A percentile compares a stretch with the other conserved stretches of the same genome.
Evolutionary conservation across 2,113 vertebrate genomes (phyloP).

Genomic region (Scomber scombrus): DNA sequence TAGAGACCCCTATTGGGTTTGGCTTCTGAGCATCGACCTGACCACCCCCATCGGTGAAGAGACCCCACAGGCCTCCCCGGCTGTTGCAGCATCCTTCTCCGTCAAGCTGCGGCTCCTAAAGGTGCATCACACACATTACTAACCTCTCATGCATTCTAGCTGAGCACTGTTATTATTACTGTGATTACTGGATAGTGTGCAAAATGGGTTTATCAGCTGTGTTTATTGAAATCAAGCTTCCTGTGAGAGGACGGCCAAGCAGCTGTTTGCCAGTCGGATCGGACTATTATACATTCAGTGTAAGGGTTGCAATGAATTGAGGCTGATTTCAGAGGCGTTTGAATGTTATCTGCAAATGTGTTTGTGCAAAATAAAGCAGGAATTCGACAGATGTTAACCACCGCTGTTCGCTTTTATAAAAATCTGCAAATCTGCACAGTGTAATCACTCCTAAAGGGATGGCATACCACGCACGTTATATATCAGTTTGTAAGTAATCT

Average conservation of each 20-base stretch:
- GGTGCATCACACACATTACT: constrained; percentile 16
- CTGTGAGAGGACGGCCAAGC: constrained; percentile 55
- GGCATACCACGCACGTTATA: constrained; percentile 33
- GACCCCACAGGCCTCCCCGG: constrained; percentile 15
- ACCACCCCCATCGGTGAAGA: constrained; percentile 47
- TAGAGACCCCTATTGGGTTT: constrained; percentile 69
- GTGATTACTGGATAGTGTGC: constrained; percentile 45
- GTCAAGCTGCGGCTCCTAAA: constrained; percentile 33
- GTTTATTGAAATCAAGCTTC: constrained; percentile 63
- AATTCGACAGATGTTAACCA: constrained; percentile 62
- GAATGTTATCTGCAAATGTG: constrained; percentile 39
- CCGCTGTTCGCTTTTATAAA: constrained; percentile 44
- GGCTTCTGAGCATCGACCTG: constrained; percentile 70
- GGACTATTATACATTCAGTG: constrained; percentile 46
- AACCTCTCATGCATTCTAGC: constrained; percentile 43
- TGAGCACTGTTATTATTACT: constrained; percentile 33
- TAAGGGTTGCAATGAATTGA: constrained; percentile 43
- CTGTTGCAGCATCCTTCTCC: constrained; percentile 20
- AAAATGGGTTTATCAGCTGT: constrained; percentile 57
- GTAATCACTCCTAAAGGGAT: constrained; percentile 49
- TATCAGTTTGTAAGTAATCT: constrained; percentile 59
- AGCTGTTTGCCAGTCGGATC: constrained; percentile 55
- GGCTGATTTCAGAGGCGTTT: constrained; percentile 56
- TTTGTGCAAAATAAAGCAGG: constrained; percentile 47
- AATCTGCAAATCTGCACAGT: constrained; percentile 48